Conservation (phyloP, 2,113 vertebrate species). For the Lucifuga dentata region DNA sequence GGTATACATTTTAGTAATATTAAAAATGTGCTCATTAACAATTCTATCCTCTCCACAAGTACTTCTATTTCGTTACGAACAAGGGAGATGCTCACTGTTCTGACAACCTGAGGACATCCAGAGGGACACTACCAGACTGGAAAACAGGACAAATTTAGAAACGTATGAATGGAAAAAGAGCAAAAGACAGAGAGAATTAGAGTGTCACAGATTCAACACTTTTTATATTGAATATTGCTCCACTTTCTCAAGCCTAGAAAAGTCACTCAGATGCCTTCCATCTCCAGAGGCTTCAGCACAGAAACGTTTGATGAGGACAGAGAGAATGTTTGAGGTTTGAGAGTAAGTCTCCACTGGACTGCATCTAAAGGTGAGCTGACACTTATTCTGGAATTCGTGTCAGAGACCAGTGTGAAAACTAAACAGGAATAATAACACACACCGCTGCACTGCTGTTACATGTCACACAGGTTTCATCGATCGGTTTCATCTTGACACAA, state of each 20-base stretch:
- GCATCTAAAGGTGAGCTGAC: conserved; percentile 3
- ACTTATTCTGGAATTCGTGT: conserved; percentile 15
- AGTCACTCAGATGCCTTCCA: conserved; percentile 17
- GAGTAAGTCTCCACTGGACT: neutral
- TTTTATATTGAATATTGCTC: conserved; percentile 44
- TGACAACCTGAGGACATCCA: conserved; percentile 15
- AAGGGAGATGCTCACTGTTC: neutral
- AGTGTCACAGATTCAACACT: conserved; percentile 39
- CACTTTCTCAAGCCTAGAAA: conserved; percentile 51
- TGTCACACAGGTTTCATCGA: too few relatives aligned
- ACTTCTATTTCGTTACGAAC: neutral
- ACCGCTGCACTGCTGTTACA: too few relatives aligned
- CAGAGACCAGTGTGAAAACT: neutral
- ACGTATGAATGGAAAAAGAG: conserved; percentile 24
- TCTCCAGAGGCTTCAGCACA: conserved; percentile 26
- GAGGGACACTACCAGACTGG: conserved; percentile 23
- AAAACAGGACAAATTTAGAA: conserved; percentile 40
- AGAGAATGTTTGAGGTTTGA: neutral
- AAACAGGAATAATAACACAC: too few relatives aligned
- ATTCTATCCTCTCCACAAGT: neutral
- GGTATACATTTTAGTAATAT: neutral
- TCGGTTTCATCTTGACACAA: too few relatives aligned
- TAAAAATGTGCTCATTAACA: neutral
- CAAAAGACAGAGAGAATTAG: conserved; percentile 24
- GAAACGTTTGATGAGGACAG: conserved; percentile 1